These are phyloP conservation scores for Coracopsis vasa DNA, from an alignment of 2,113 vertebrate species.

Conservation along the genomic window DNA sequence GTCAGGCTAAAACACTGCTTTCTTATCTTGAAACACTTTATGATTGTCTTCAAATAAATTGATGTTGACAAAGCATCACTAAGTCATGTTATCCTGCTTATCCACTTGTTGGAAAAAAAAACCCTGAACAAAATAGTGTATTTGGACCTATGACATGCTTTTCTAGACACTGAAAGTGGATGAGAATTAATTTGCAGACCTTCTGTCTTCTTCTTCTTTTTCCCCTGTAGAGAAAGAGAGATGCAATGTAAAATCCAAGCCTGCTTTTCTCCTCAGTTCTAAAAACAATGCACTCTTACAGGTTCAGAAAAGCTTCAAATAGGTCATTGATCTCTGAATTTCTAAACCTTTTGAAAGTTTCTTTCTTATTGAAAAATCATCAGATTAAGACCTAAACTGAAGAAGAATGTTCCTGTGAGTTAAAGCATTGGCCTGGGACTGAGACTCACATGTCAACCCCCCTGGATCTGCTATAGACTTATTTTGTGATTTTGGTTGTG, in stretches of 20 bases:
- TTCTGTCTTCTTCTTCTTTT: background rate
- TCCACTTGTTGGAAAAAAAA: background rate
- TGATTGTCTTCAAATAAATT: conserved; percentile 21
- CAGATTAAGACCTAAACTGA: conserved; percentile 10
- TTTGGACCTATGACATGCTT: background rate
- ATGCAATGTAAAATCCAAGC: background rate
- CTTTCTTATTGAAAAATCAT: background rate
- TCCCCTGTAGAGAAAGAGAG: background rate
- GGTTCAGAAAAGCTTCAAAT: background rate
- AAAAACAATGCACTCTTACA: background rate
- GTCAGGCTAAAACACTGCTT: background rate
- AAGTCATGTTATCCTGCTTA: background rate
- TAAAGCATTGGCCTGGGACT: background rate
- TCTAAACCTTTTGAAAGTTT: background rate
- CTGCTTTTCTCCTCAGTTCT: background rate
- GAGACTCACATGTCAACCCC: conserved; percentile 1
- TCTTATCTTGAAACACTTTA: conserved; percentile 3
- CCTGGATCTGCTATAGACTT: background rate
- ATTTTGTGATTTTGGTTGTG: conserved; percentile 30
- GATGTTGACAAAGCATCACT: background rate
- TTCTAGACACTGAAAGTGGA: background rate
- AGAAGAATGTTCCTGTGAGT: background rate
- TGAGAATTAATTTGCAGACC: background rate
- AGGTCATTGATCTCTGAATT: background rate
- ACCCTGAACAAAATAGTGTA: conserved; percentile 6